These are phyloP conservation scores for Leucophenga montana DNA, from an alignment of 2,888 invertebrate species.

Conservation along the genomic window DNA sequence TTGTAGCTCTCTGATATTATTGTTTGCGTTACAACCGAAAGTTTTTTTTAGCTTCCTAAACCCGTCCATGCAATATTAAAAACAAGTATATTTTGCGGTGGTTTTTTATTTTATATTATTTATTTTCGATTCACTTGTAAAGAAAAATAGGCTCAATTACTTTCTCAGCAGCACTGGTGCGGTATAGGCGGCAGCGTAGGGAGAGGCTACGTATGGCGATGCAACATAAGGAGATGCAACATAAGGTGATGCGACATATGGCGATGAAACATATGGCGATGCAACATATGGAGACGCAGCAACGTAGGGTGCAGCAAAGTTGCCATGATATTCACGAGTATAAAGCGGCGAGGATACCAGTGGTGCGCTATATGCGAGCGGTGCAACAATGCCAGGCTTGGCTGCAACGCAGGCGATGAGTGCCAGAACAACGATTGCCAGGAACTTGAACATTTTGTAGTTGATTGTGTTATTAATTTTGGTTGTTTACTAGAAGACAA, in stretches of 20 bases:
- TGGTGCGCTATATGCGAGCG: conserved; percentile 64
- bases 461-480: conserved; percentile 36
- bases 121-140: too few relatives aligned
- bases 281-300: conserved; percentile 39
- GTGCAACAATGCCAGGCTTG: conserved; percentile 60
- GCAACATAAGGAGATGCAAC: conserved; percentile 27
- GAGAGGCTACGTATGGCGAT: conserved; percentile 36
- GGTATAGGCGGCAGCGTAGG: not conserved
- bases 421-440: conserved; percentile 63
- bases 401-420: conserved; percentile 56
- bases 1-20: too few relatives aligned
- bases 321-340: conserved; percentile 76
- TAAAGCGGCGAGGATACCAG: conserved; percentile 65
- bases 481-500: conserved; percentile 43
- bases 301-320: conserved; percentile 57
- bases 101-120: too few relatives aligned
- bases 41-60: too few relatives aligned
- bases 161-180: not conserved
- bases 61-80: too few relatives aligned
- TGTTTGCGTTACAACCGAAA: too few relatives aligned
- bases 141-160: too few relatives aligned
- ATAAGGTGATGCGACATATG: not conserved
- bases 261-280: conserved; percentile 41
- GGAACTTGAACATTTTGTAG: conserved; percentile 58
- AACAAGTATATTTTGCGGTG: too few relatives aligned